Evolutionary conservation across 2,888 invertebrate species (phyloP), one percentile per base, ranked within the genome.

Genomic region (Cryptosula pallasiana): DNA sequence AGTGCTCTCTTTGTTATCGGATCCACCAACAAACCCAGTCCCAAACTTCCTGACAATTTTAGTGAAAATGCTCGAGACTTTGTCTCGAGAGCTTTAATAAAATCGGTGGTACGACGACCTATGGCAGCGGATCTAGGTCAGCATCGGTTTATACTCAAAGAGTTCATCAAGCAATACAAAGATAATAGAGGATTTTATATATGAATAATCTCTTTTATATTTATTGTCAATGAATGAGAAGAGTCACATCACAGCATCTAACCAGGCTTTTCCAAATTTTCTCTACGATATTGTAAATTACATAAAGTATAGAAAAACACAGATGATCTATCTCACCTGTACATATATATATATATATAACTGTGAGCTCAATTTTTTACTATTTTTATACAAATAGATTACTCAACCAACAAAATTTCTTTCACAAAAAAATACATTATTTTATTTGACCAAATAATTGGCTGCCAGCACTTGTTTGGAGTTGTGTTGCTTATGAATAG

Each of bases 111-210:
- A 5, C 69, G 74, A 27, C 73, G 84, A 72, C 78, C 79, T 1
- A 77, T 80, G 27, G 83, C 83, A 1, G 71, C 77, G 35, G 77
- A 81, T 55, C 76, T 84, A 32, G 75, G 81, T 25, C 74, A 75
- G 27, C 80, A 82, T 75, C 71, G 76, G 13, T 84, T 84, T 72
- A 77, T 81, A 25, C 32, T 71, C 13, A 27, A 16, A 32, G 63
- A 63, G 32, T 63, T 63, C n/a, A 63, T 63, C 29, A 63, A 63
- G n/a, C 63, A 63, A 32, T 63, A 63, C n/a, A 20, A 20, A 25
- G 63, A 63, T 32, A 63, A 63, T 34, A 63, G 63, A 63, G 63
- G 63, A 27, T 63, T 63, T 34, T 63, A 63, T 32, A 63, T 63
- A 29, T 63, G 32, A 27, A 9, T 57, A 13, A 13, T 45, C 9